A percentile compares a stretch with the other conserved stretches of the same genome.
phyloP scores from a whole-genome alignment of 2,888 invertebrate genomes.

The Eupithecia subumbrata region DNA sequence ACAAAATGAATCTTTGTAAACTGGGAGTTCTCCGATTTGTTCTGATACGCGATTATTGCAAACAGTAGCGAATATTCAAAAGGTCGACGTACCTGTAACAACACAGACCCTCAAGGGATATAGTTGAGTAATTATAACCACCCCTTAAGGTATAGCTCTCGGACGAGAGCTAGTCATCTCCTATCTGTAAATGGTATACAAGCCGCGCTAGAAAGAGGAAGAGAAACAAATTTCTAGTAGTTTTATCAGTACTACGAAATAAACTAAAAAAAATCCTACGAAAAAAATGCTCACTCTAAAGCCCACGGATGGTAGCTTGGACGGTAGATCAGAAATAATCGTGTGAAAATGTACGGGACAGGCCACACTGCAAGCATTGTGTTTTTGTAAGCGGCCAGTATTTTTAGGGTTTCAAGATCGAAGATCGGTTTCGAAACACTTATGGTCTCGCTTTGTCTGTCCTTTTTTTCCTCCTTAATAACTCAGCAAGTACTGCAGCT shows the following conservation, averaged over 20 bases:
- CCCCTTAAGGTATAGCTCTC: neutral
- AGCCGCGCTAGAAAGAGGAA: neutral
- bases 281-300: no score
- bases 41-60: neutral
- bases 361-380: neutral
- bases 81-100: neutral
- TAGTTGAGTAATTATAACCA: slow-evolving; percentile 5
- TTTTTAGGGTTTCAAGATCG: no score
- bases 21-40: neutral
- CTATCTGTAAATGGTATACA: neutral
- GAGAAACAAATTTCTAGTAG: no score
- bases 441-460: no score
- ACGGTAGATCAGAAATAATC: no score
- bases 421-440: no score
- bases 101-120: slow-evolving; percentile 3
- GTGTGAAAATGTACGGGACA: neutral
- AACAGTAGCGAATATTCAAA: neutral
- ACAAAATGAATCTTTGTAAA: no score
- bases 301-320: no score
- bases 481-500: no score
- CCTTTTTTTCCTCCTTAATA: no score
- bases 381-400: no score
- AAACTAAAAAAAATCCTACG: no score
- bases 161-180: neutral
- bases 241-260: neutral